These are phyloP conservation scores for Cnemophilus loriae DNA, from an alignment of 2,113 vertebrate genomes.

Conservation along the genomic window DNA sequence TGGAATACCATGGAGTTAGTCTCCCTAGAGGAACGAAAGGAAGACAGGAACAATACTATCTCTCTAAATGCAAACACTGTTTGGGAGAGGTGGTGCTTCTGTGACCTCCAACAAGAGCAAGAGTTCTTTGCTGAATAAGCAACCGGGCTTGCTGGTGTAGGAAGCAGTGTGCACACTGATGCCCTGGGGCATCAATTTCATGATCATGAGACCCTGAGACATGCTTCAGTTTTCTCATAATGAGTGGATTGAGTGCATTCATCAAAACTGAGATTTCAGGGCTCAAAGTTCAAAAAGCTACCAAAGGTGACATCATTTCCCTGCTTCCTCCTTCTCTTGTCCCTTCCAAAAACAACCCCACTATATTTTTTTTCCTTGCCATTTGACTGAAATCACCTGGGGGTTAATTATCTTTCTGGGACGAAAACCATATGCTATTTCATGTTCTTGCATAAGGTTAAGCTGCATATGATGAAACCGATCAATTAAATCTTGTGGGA, in stretches of 20 bases:
- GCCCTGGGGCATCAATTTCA: background rate
- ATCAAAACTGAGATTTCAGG: slow-evolving; percentile 9
- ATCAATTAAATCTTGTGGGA: slow-evolving; percentile 64
- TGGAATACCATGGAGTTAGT: background rate
- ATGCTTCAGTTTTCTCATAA: background rate
- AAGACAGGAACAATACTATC: background rate
- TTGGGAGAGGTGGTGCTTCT: background rate
- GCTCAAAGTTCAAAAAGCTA: slow-evolving; percentile 21
- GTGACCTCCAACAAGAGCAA: background rate
- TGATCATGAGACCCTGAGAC: background rate
- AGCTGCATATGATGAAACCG: slow-evolving; percentile 80
- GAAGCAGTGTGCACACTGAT: background rate
- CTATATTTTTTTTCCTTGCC: background rate
- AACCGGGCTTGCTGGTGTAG: background rate
- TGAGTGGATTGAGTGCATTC: background rate
- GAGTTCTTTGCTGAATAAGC: background rate
- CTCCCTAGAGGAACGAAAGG: background rate
- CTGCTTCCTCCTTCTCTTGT: background rate
- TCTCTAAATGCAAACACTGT: background rate
- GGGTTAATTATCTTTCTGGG: slow-evolving; percentile 83
- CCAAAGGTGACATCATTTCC: background rate
- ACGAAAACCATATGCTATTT: slow-evolving; percentile 74
- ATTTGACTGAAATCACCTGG: slow-evolving; percentile 74
- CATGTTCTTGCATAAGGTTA: slow-evolving; percentile 88
- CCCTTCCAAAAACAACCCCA: background rate